phyloP scores from a whole-genome alignment of 2,797 vertebrate genomes.

The Anguilla pacifica region DNA sequence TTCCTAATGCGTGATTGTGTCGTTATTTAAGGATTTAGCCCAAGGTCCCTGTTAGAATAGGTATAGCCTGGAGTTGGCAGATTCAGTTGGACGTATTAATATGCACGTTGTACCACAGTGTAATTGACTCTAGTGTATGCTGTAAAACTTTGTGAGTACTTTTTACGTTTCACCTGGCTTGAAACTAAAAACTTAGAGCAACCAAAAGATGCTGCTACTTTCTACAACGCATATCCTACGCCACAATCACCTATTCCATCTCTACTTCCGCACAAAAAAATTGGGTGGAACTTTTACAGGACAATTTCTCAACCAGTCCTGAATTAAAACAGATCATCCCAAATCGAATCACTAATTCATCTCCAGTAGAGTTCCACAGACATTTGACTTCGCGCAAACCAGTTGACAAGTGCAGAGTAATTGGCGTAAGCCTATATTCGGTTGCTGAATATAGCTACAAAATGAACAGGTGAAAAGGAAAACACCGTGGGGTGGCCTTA shows the following conservation, averaged over 20 bases:
- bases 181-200: background rate
- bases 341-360: background rate
- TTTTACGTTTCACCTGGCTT: background rate
- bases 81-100: background rate
- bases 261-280: background rate
- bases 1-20: background rate
- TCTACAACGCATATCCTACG: background rate
- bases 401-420: background rate
- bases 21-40: background rate
- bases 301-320: background rate
- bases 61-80: background rate
- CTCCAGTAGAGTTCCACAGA: background rate
- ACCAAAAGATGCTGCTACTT: background rate
- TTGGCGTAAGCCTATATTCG: background rate
- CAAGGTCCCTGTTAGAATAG: background rate
- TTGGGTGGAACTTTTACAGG: constrained; percentile 16
- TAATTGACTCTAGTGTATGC: background rate
- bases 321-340: background rate
- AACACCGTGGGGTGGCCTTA: background rate
- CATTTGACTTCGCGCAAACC: background rate
- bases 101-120: background rate
- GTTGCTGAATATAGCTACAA: background rate
- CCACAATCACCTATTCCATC: background rate
- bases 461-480: constrained; percentile 9
- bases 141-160: background rate